These are phyloP conservation scores for Cheilosia pagana DNA, from an alignment of 2,888 invertebrate genomes.

Conservation along the genomic window DNA sequence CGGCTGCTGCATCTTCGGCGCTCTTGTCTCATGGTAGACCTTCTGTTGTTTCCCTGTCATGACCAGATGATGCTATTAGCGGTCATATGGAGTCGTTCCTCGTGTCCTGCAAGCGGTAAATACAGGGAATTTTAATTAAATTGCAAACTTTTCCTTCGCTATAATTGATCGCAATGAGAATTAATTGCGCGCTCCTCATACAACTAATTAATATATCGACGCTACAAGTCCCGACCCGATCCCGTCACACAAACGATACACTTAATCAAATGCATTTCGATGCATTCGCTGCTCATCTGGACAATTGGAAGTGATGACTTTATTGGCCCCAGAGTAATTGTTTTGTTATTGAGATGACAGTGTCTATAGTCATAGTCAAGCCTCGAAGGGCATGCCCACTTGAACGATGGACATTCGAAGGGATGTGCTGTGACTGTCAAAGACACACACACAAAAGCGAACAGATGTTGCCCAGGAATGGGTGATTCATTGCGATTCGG, in stretches of 20 bases:
- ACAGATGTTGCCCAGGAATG: conserved; percentile 56
- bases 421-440: conserved; percentile 3
- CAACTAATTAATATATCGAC: conserved; percentile 27
- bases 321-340: conserved; percentile 64
- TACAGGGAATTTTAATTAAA: conserved; percentile 50
- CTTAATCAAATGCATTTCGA: conserved; percentile 38
- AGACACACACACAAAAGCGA: conserved; percentile 8
- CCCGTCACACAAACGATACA: neutral
- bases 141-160: conserved; percentile 42
- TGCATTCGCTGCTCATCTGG: conserved; percentile 43
- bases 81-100: conserved; percentile 38
- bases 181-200: conserved; percentile 56
- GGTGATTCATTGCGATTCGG: conserved; percentile 59
- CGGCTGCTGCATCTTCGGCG: conserved; percentile 47
- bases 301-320: conserved; percentile 65
- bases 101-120: conserved; percentile 24
- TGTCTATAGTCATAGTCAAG: neutral
- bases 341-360: conserved; percentile 69
- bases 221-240: neutral
- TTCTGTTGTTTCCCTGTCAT: conserved; percentile 66
- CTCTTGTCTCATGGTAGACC: conserved; percentile 61
- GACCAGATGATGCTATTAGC: conserved; percentile 43
- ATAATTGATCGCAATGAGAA: conserved; percentile 70
- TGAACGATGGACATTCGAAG: conserved; percentile 15
- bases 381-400: conserved; percentile 38